Percentiles rank a stretch among this genome's conserved stretches.
These are phyloP conservation scores for Corydoras sp. DNA, from an alignment of 2,113 vertebrate genomes.

Conservation along the genomic window DNA sequence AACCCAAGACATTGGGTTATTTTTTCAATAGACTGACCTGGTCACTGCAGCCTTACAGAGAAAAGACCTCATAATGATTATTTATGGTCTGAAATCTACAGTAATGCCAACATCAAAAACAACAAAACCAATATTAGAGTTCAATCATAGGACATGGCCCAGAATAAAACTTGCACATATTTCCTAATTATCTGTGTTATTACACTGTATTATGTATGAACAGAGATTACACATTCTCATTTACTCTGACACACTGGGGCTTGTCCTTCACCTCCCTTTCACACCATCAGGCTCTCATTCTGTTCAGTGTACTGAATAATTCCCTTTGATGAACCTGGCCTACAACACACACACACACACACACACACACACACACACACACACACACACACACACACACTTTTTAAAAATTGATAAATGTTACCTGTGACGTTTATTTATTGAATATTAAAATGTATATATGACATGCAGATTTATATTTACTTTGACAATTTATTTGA, in stretches of 20 bases:
- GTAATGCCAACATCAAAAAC: background rate
- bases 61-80: background rate
- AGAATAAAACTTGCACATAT: background rate
- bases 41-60: background rate
- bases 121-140: background rate
- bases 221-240: background rate
- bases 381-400: conserved; percentile 1
- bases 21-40: background rate
- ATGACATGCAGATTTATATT: no score
- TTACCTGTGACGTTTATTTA: no score
- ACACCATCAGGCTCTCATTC: background rate
- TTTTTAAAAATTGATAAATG: no score
- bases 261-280: background rate
- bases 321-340: conserved; percentile 62
- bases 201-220: background rate
- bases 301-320: conserved; percentile 55
- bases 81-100: background rate
- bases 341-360: conserved; percentile 29
- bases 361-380: background rate
- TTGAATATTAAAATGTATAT: no score
- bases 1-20: background rate
- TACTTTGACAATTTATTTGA: no score
- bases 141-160: background rate
- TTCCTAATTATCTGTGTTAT: background rate
- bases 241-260: background rate